A percentile compares a stretch with the other conserved stretches of the same genome.
These are phyloP conservation scores for Synanthedon andrenaeformis DNA, from an alignment of 2,888 invertebrate species.

Conservation along the genomic window DNA sequence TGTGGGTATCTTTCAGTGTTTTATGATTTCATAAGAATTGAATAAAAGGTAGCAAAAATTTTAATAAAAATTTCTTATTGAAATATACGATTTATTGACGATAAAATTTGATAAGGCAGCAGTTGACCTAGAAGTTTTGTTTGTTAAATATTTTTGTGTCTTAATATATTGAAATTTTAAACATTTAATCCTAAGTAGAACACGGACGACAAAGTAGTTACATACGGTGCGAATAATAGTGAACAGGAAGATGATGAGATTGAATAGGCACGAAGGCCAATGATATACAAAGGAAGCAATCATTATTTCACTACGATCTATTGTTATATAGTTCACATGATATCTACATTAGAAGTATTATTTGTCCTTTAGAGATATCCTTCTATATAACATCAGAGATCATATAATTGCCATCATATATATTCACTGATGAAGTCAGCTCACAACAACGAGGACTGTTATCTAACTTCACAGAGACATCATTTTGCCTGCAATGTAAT, in stretches of 20 bases:
- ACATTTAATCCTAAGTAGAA: no score
- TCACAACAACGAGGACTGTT: not conserved
- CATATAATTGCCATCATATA: not conserved
- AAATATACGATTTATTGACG: no score
- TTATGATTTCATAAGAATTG: not conserved
- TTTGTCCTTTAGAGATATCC: constrained; percentile 7
- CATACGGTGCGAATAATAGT: not conserved
- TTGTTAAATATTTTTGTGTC: no score
- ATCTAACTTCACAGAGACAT: not conserved
- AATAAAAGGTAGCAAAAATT: no score
- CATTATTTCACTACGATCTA: constrained; percentile 44
- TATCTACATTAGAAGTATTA: constrained; percentile 6
- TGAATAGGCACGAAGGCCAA: constrained; percentile 5
- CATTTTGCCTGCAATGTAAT: not conserved
- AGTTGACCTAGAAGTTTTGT: no score
- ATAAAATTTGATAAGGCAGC: no score
- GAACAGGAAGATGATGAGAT: not conserved
- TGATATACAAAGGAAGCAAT: constrained; percentile 30
- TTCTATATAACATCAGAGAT: constrained; percentile 6
- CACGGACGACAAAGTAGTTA: no score
- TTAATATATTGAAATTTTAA: no score
- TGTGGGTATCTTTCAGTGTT: constrained; percentile 33
- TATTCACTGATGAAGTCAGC: not conserved
- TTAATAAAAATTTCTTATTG: no score
- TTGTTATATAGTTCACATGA: constrained; percentile 38